Evolutionary conservation across 2,113 vertebrate genomes (phyloP).

Genomic region (Hiodon tergisus): DNA sequence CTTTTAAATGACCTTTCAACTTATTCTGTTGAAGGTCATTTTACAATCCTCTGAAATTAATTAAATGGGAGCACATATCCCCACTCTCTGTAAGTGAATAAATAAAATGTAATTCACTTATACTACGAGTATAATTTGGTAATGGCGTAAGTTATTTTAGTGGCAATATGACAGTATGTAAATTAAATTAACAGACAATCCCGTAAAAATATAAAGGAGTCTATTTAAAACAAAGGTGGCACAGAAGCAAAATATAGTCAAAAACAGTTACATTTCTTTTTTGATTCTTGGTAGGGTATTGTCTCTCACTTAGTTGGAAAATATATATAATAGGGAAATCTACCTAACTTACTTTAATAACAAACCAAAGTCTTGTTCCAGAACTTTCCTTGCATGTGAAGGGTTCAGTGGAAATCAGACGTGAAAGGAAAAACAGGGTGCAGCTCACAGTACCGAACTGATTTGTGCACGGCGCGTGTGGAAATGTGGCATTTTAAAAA

Average conservation of each 20-base stretch:
- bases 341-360: background rate
- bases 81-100: too few species aligned
- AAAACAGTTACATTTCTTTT: background rate
- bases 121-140: too few species aligned
- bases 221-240: too few species aligned
- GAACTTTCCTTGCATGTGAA: slow-evolving; percentile 30
- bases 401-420: background rate
- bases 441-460: slow-evolving; percentile 40
- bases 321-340: background rate
- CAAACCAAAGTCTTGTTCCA: background rate
- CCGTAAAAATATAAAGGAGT: too few species aligned
- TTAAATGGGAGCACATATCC: too few species aligned
- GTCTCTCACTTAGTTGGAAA: background rate
- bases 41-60: too few species aligned
- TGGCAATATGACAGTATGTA: too few species aligned
- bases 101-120: too few species aligned
- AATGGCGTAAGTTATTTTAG: too few species aligned
- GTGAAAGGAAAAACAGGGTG: slow-evolving; percentile 3
- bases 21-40: too few species aligned
- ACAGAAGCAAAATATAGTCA: background rate
- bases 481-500: slow-evolving; percentile 51
- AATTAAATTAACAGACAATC: too few species aligned
- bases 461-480: slow-evolving; percentile 33
- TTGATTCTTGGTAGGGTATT: background rate
- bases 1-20: too few species aligned